A percentile compares a stretch with the other conserved stretches of the same genome.
Conservation (phyloP, 2,888 invertebrate genomes). For the Rhagonycha lutea region DNA sequence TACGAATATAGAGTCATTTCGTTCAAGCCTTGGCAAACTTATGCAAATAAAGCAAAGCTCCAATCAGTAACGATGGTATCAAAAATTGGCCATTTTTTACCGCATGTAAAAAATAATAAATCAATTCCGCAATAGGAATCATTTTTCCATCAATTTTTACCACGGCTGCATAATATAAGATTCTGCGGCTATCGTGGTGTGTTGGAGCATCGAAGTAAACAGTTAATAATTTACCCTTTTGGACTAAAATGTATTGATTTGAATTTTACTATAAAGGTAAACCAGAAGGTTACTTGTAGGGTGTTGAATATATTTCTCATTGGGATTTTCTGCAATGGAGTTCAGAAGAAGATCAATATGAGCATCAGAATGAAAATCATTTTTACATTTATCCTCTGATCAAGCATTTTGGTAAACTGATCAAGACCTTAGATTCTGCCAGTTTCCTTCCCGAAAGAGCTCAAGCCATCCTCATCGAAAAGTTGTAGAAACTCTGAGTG, state of each 20-base stretch:
- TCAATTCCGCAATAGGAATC: neutral
- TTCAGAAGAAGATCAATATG: neutral
- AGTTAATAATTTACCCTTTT: neutral
- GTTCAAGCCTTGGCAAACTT: neutral
- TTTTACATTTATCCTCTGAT: neutral
- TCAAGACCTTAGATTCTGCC: neutral
- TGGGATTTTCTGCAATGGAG: neutral
- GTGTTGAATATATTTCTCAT: neutral
- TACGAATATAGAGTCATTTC: neutral
- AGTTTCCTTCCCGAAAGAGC: neutral
- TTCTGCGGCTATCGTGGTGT: neutral
- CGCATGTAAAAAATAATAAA: no score
- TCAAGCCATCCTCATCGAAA: neutral
- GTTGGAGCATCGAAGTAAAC: neutral
- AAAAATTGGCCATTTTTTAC: neutral
- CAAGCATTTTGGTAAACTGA: neutral
- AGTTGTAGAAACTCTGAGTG: no score
- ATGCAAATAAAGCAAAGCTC: neutral
- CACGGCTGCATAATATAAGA: neutral
- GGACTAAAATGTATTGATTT: neutral
- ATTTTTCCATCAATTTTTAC: neutral
- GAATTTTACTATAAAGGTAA: neutral
- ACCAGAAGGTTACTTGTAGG: neutral
- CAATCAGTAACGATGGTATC: neutral
- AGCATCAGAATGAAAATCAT: neutral